Evolutionary conservation across 1,140 invertebrate genomes (phyloP).

Genomic region (Cyrtorhinus lividipennis): DNA sequence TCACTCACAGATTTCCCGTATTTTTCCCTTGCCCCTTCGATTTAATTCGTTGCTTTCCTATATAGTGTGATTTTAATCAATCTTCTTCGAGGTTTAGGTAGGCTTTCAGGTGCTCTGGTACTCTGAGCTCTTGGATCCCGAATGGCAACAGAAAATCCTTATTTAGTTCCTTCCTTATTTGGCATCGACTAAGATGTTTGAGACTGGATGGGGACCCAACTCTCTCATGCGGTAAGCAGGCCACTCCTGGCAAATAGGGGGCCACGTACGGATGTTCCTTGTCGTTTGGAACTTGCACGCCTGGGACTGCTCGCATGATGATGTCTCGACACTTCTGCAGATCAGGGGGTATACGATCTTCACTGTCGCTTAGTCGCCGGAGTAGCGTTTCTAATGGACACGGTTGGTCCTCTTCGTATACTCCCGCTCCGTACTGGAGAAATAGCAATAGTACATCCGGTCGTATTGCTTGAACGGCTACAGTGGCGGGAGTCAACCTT

Average conservation of each 20-base stretch:
- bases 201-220: constrained; percentile 21
- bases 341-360: constrained; percentile 31
- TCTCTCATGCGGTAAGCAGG: constrained; percentile 23
- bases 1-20: no score
- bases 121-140: constrained; percentile 47
- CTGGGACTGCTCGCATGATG: constrained; percentile 43
- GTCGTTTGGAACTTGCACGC: constrained; percentile 28
- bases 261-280: neutral
- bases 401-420: constrained; percentile 23
- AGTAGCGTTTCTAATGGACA: constrained; percentile 15
- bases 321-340: constrained; percentile 41
- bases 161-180: constrained; percentile 45
- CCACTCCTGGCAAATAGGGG: constrained; percentile 7
- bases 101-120: constrained; percentile 35
- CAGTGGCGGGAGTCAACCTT: constrained; percentile 44
- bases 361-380: constrained; percentile 1
- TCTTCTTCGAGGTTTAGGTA: constrained; percentile 14
- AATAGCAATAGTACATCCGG: constrained; percentile 57
- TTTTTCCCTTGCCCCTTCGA: neutral
- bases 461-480: constrained; percentile 51
- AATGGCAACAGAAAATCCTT: constrained; percentile 52
- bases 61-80: constrained; percentile 1
- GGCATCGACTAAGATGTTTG: constrained; percentile 40
- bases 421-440: constrained; percentile 48
- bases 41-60: neutral